These are phyloP conservation scores for Centropus unirufus DNA, from an alignment of 2,113 vertebrate species.

Conservation along the genomic window DNA sequence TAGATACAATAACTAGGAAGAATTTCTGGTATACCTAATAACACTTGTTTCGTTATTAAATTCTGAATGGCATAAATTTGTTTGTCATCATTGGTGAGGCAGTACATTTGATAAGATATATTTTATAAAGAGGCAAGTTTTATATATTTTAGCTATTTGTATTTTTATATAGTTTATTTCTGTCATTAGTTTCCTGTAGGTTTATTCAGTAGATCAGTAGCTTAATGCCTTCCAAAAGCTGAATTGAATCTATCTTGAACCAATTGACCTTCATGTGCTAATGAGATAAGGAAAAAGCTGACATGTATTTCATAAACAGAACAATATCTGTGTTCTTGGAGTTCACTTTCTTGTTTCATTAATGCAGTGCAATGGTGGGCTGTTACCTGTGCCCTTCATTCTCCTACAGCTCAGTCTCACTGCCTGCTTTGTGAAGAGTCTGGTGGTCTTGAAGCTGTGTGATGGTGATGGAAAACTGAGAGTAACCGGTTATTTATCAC, in stretches of 20 bases:
- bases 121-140: background rate
- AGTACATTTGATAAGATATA: background rate
- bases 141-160: background rate
- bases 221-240: background rate
- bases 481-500: background rate
- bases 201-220: background rate
- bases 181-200: background rate
- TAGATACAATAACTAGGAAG: background rate
- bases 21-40: background rate
- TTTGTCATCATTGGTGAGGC: background rate
- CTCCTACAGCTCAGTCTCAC: background rate
- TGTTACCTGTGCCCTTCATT: background rate
- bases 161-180: background rate
- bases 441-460: background rate
- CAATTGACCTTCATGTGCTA: background rate
- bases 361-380: background rate
- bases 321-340: background rate
- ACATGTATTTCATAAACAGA: background rate
- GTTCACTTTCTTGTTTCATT: background rate
- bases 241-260: background rate
- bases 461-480: background rate
- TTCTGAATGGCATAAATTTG: background rate
- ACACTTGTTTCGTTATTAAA: background rate
- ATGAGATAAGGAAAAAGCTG: background rate
- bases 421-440: background rate